A percentile compares a stretch with the other conserved stretches of the same genome.
phyloP scores from a whole-genome alignment of 2,113 vertebrate genomes.

The Neolamprologus toae region DNA sequence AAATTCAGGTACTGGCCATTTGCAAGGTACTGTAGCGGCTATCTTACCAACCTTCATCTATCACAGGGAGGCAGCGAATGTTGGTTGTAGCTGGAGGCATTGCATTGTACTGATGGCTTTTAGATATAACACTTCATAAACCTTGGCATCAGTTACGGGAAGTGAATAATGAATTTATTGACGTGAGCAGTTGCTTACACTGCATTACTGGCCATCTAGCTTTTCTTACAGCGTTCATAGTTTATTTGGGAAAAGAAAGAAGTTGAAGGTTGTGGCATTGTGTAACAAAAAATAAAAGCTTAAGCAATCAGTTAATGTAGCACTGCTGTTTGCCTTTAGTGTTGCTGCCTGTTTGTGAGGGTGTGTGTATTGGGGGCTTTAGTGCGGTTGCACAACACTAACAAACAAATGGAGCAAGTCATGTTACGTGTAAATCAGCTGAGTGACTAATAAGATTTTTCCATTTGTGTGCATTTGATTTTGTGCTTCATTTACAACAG shows the following conservation, averaged over 20 bases:
- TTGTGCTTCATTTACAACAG: not conserved
- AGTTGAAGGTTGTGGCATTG: not conserved
- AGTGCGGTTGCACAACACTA: not conserved
- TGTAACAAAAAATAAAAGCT: not conserved
- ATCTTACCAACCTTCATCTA: not conserved
- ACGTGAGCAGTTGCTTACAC: not conserved
- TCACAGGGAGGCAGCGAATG: not conserved
- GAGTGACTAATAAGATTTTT: not conserved
- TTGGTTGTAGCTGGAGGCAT: not conserved
- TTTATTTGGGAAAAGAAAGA: not conserved
- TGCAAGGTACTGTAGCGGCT: not conserved
- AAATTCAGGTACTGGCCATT: constrained; percentile 10
- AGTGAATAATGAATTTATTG: not conserved
- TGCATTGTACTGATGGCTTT: not conserved
- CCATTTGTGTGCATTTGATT: not conserved
- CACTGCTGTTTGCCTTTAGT: not conserved
- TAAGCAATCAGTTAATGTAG: constrained; percentile 15
- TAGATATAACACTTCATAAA: not conserved
- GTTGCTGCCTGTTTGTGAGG: not conserved
- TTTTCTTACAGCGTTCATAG: not conserved
- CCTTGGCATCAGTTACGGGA: not conserved
- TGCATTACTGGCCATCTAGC: not conserved
- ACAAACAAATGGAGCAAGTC: not conserved
- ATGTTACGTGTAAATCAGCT: not conserved
- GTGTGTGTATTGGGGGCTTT: not conserved